Evolutionary conservation across 2,113 vertebrate genomes (phyloP).

Genomic region (Dicerorhinus sumatrensis): DNA sequence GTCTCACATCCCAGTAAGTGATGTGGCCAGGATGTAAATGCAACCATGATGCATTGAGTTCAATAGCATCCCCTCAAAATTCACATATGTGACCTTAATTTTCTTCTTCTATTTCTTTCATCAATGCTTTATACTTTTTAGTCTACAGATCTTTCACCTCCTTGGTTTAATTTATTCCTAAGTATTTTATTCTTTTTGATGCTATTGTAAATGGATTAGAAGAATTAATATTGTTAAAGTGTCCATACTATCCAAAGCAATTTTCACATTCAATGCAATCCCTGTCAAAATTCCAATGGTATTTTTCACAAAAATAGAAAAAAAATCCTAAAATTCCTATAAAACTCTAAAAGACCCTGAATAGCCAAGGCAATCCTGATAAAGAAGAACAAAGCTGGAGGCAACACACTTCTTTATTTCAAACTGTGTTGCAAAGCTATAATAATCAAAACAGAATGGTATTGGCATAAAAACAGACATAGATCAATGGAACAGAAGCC

Average conservation of each 20-base stretch:
- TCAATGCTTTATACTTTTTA: not conserved
- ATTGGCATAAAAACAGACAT: not conserved
- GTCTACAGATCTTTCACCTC: not conserved
- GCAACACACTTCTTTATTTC: not conserved
- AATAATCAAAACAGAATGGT: not conserved
- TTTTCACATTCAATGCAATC: not conserved
- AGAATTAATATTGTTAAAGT: not conserved
- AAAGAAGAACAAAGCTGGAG: not conserved
- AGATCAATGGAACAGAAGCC: not conserved
- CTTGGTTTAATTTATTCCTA: not conserved
- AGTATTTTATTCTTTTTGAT: not conserved
- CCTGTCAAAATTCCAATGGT: not conserved
- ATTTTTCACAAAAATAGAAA: not conserved
- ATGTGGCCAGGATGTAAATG: not conserved
- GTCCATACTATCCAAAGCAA: not conserved
- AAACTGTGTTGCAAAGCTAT: not conserved
- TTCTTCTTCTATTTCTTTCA: not conserved
- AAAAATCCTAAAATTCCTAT: not conserved
- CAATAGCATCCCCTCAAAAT: not conserved
- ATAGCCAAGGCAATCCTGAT: not conserved
- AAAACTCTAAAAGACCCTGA: not conserved
- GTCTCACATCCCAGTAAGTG: not conserved
- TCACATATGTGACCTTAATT: too few species aligned
- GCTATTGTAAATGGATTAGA: not conserved
- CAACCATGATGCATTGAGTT: not conserved